Evolutionary conservation across 2,113 vertebrate genomes (phyloP).

Genomic region (Edolisoma coerulescens): DNA sequence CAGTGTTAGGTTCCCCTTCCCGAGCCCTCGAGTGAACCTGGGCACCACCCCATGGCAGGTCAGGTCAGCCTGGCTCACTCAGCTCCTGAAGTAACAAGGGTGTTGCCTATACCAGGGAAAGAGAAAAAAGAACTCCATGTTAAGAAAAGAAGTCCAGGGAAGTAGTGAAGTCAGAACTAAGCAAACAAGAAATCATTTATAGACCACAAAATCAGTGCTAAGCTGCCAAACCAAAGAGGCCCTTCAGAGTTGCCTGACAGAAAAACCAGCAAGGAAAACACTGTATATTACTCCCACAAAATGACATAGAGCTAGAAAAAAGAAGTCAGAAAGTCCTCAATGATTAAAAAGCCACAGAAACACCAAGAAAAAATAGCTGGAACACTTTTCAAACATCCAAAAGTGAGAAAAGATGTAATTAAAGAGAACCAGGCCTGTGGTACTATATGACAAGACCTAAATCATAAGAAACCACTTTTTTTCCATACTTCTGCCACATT

Average conservation of each 20-base stretch:
- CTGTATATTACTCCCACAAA: constrained; percentile 3
- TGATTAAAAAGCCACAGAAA: constrained; percentile 54
- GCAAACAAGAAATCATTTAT: constrained; percentile 13
- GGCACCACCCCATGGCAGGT: neutral
- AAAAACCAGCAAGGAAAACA: constrained; percentile 59
- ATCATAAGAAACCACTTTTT: neutral
- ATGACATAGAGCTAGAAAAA: constrained; percentile 37
- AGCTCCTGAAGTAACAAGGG: rapidly evolving
- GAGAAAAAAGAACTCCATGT: neutral
- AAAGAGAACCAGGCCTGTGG: neutral
- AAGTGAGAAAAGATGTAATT: neutral
- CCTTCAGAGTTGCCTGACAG: constrained; percentile 40
- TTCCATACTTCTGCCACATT: neutral
- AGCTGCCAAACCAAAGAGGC: constrained; percentile 52
- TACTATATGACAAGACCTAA: neutral
- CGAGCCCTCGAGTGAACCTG: neutral
- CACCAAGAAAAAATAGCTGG: constrained; percentile 32
- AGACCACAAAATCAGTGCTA: constrained; percentile 34
- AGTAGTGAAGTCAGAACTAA: constrained; percentile 11
- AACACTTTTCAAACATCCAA: neutral
- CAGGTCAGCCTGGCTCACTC: neutral
- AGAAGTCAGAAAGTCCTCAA: neutral
- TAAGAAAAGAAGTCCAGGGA: neutral
- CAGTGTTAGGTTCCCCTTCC: rapidly evolving
- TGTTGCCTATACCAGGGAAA: neutral